A percentile compares a stretch with the other conserved stretches of the same genome.
Evolutionary conservation across 2,113 vertebrate species (phyloP).

Genomic region (Pelecanoides urinatrix): DNA sequence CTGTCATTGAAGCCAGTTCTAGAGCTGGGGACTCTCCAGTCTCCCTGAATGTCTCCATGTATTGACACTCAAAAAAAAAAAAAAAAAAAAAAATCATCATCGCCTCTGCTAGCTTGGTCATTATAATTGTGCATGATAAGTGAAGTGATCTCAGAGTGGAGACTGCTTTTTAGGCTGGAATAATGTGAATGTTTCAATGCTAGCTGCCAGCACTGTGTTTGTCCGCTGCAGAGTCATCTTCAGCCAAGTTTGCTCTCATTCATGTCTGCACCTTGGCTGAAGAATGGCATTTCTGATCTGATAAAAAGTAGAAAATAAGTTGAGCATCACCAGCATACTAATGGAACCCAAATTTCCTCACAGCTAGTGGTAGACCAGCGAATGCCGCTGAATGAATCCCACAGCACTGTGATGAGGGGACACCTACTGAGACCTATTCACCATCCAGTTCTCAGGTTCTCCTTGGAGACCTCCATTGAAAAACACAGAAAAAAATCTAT

Average conservation of each 20-base stretch:
- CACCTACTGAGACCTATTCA: not conserved
- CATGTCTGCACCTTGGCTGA: slow-evolving; percentile 3
- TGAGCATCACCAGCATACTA: not conserved
- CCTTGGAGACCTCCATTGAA: not conserved
- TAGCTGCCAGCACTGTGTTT: slow-evolving; percentile 4
- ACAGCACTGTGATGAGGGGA: not conserved
- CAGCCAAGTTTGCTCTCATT: slow-evolving; percentile 17
- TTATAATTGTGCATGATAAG: not conserved
- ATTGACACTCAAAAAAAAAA: not conserved
- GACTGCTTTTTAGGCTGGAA: not conserved
- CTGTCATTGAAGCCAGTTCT: not conserved
- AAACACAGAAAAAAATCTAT: not conserved
- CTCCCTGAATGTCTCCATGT: not conserved
- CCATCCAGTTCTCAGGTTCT: not conserved
- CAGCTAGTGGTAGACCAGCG: not conserved
- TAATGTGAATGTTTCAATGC: not conserved
- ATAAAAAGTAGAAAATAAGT: not conserved
- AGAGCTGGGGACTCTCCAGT: not conserved
- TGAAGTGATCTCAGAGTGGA: not conserved
- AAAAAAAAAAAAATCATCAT: no score
- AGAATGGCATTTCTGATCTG: not conserved
- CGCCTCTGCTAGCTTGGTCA: not conserved
- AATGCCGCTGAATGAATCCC: not conserved
- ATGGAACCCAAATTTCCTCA: not conserved
- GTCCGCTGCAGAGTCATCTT: not conserved